phyloP scores from a whole-genome alignment of 2,113 vertebrate species.

The Syrrhaptes paradoxus region DNA sequence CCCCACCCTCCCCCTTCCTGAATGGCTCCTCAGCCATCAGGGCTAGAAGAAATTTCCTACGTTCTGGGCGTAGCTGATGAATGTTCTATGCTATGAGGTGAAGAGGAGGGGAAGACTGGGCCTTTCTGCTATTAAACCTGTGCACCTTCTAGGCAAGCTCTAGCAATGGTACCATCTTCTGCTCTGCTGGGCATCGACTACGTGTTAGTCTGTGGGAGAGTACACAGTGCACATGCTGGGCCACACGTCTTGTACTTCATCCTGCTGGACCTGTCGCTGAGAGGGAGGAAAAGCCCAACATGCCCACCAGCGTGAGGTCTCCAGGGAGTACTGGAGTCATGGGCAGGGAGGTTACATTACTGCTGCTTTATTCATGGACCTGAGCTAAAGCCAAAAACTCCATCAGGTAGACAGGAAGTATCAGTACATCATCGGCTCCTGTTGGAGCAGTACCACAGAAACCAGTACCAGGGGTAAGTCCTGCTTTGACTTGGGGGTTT shows the following conservation, averaged over 20 bases:
- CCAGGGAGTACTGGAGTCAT: too few relatives aligned
- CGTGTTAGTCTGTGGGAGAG: neutral
- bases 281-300: neutral
- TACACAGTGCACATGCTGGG: fast-evolving
- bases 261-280: neutral
- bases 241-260: too few relatives aligned
- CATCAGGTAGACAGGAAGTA: fast-evolving
- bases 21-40: neutral
- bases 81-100: neutral
- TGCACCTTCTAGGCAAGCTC: neutral
- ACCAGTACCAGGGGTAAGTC: fast-evolving
- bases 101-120: neutral
- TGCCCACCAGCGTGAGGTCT: too few relatives aligned
- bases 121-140: neutral
- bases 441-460: fast-evolving
- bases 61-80: fast-evolving
- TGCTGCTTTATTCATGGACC: neutral
- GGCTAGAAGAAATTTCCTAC: fast-evolving
- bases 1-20: neutral
- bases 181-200: neutral
- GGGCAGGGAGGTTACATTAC: too few relatives aligned
- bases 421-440: neutral
- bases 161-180: neutral
- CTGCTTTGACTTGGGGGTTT: neutral
- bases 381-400: neutral